These are phyloP conservation scores for Drosophila pegasa DNA, from an alignment of 2,888 invertebrate genomes.

Conservation along the genomic window DNA sequence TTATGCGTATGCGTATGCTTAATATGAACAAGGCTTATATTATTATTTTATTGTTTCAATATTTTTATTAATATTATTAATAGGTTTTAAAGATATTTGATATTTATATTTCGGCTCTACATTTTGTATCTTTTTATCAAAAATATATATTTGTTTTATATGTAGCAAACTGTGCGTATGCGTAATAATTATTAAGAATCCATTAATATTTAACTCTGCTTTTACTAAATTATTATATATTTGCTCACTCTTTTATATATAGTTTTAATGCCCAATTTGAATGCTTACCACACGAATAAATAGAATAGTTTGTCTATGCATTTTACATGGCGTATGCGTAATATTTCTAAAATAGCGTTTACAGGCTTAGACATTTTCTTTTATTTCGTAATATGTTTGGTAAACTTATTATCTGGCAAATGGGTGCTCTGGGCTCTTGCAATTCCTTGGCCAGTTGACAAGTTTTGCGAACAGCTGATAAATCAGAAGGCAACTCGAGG, in stretches of 20 bases:
- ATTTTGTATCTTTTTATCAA: no score
- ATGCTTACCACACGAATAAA: no score
- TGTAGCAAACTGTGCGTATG: neutral
- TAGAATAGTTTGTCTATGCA: neutral
- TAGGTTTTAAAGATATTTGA: neutral
- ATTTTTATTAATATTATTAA: neutral
- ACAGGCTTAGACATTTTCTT: neutral
- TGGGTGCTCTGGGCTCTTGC: neutral
- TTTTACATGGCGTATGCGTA: neutral
- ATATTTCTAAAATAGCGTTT: neutral
- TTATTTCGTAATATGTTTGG: neutral
- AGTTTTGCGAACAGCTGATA: slow-evolving; percentile 32
- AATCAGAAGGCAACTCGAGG: slow-evolving; percentile 39
- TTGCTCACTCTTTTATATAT: neutral
- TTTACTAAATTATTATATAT: neutral
- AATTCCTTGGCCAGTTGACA: slow-evolving; percentile 14
- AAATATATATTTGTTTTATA: neutral
- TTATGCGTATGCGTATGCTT: neutral
- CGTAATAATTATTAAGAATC: neutral
- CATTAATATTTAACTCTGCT: neutral
- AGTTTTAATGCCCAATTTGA: neutral
- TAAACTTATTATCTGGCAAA: slow-evolving; percentile 6
- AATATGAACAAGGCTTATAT: no score
- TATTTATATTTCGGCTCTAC: no score
- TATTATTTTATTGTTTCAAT: no score